Evolutionary conservation across 2,113 vertebrate species (phyloP), one percentile per base, ranked within the genome.

Genomic region (Carassius auratus): DNA sequence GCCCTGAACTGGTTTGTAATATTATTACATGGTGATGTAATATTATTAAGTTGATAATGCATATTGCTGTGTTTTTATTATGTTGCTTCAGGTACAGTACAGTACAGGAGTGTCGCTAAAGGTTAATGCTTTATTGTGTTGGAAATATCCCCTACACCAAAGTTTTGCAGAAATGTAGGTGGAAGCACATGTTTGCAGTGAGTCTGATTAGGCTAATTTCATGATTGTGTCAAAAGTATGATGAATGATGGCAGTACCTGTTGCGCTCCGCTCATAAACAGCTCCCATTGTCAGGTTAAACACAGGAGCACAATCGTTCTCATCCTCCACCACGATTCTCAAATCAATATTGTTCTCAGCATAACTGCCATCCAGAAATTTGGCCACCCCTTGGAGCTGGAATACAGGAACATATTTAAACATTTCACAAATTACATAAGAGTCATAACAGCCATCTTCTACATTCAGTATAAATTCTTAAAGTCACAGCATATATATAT

Each of bases 321-420:
- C 6, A 62, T 95, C 95, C 12, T 61, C 0, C 5, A 95, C 93
- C 1, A 5, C 15, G 15, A 95, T 91, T 0, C 8, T 59, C 4
- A 95, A 80, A 0, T 90, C 84, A 9, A 95, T 76, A 23, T 91
- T 83, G 0, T 64, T 90, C 83, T 95, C 95, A 26, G 93, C 94
- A 0, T 0, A 0, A 0, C 0, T 1, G 33, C 90, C 89, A 12
- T 94, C 1, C 0, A 0, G 0, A 59, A 15, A 93, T 12, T 2
- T 88, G 30, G 94, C 95, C 0, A 85, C 0, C 21, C 95, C 94
- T 83, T n/a, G 83, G 30, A 95, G 87, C 94, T 95, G 52, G 6
- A 91, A 86, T 4, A 8, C 78, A 19, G 81, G 0, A 84, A 64
- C 10, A 38, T 61, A 33, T 86, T 9, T 81, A 33, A 66, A 14